Evolutionary conservation across 2,113 vertebrate species (phyloP), one percentile per base, ranked within the genome.

Genomic region (Calypte anna): DNA sequence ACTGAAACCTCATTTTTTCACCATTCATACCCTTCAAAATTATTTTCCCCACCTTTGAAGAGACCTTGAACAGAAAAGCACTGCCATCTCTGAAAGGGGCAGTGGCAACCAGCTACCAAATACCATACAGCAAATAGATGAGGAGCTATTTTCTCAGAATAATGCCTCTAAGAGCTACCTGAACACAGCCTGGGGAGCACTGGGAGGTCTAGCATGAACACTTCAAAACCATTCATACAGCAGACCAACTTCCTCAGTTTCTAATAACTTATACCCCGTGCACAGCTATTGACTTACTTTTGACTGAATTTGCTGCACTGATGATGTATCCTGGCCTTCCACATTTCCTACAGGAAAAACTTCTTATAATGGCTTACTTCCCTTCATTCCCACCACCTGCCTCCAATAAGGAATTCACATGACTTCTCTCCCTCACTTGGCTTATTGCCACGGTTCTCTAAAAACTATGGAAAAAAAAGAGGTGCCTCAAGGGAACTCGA

Each of bases 341-440:
- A 43, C 20, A 44, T 14, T 62, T 85, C 46, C 40, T 80, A 25
- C 53, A 77, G 78, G 69, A 92, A 83, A 94, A 91, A 24, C 30
- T 44, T 76, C 75, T 82, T 78, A 9, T 10, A 92, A 86, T 38
- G 17, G 16, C 33, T 83, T 55, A 68, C 50, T 87, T 88, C n/a
- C 54, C 44, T 58, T 59, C 50, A 51, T 40, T 13, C 46, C 9
- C 31, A 50, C 64, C 63, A 89, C 69, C 73, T 82, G 59, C 48
- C 62, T 94, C 63, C 59, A 86, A 12, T 55, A 59, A 87, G 66
- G 21, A 62, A 70, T 28, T 86, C 64, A 57, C 25, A 8, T 4
- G 38, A 50, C 55, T 82, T 62, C 59, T 44, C 33, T 66, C 51
- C 21, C 38, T 90, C 22, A 6, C 16, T 33, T 82, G 68, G 33